Conservation (phyloP, 2,113 vertebrate genomes). For the Theristicus caerulescens region DNA sequence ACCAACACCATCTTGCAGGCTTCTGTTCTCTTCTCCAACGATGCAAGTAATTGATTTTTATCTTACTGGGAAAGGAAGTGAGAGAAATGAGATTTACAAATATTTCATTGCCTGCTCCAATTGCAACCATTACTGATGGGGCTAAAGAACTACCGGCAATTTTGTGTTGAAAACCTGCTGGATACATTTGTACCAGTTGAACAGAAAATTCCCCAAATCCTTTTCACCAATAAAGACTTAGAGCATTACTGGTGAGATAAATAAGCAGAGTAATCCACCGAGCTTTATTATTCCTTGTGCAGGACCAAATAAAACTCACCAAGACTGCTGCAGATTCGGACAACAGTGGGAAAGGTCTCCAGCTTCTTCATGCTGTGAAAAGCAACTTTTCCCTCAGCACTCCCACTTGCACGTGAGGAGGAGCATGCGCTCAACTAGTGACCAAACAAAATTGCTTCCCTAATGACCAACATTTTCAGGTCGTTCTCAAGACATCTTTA, state of each 20-base stretch:
- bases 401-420: not conserved
- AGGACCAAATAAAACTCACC: not conserved
- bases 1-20: not conserved
- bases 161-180: not conserved
- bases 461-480: not conserved
- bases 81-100: not conserved
- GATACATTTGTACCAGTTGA: not conserved
- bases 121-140: not conserved
- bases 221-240: not conserved
- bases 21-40: not conserved
- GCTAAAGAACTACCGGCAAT: rapidly evolving
- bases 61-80: not conserved
- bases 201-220: not conserved
- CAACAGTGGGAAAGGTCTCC: not conserved
- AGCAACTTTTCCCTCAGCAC: not conserved
- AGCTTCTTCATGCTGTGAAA: not conserved
- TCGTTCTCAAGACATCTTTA: not conserved
- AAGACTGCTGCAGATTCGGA: not conserved
- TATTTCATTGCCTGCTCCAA: not conserved
- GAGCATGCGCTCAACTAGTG: not conserved
- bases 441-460: not conserved
- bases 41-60: not conserved
- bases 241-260: not conserved
- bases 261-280: not conserved
- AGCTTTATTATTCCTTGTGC: not conserved